Base-by-base conservation (phyloP, 2,113 vertebrate species). In the Grallaria varia region DNA sequence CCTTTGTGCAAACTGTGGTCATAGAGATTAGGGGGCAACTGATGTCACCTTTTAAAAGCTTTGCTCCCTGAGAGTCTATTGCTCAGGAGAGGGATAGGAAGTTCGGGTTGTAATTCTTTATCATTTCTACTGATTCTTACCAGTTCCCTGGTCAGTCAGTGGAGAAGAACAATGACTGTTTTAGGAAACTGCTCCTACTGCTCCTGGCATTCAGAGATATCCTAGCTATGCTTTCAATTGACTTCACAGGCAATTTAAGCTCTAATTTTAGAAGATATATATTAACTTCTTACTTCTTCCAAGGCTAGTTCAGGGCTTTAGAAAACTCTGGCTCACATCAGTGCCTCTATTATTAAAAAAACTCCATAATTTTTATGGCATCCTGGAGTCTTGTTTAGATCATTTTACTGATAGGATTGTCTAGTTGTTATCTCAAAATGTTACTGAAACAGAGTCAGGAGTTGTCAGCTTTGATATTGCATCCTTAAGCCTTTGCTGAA, bases 281-380 rank as follows among this genome's bases (percentile, higher is more conserved):
- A 17, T 68, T 47, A 66, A n/a, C 3, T 45, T 18, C 11, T 67
- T 56, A 18, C 14, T 84, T 82, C 35, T 84, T 73, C 40, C 28
- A 58, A 66, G 19, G 15, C 5, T 44, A 35, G 3, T 69, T 56
- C 52, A 31, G 25, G 11, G 15, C 9, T 79, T 75, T 31, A 58
- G n/a, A 23, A 90, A 83, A 59, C 3, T 45, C 40, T 79, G 31
- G 2, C n/a, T 75, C 22, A 84, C 52, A 53, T 9, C 19, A 40
- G 31, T 16, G 22, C 3, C 49, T 14, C 8, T 39, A 72, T 72
- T 68, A 47, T 68, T 64, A 2, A 3, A 16, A 69, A 37, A 53
- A 1, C 1, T 71, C 37, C 1, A 1, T 6, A 3, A 6, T 3
- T 1, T 89, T 84, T 37, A 42, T 33, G 20, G 5, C 1, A 27